Percentiles rank a stretch among this genome's conserved stretches.
These are phyloP conservation scores for Scomberomorus guttatus DNA, from an alignment of 2,797 vertebrate species.

Conservation along the genomic window DNA sequence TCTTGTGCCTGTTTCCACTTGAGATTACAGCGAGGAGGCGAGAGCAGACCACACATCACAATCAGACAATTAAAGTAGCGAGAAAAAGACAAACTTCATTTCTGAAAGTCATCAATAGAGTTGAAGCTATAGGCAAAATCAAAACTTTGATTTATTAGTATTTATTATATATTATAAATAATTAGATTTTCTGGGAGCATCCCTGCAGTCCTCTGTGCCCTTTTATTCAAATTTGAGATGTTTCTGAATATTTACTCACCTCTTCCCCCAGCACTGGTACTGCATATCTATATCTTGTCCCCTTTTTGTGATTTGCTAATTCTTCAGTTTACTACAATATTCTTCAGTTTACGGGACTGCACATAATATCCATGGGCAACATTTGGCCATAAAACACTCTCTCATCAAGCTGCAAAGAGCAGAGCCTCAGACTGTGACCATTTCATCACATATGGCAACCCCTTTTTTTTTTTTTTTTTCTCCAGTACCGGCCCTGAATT, in stretches of 20 bases:
- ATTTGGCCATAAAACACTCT: conserved; percentile 29
- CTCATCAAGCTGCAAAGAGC: conserved; percentile 49
- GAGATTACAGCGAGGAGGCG: conserved; percentile 56
- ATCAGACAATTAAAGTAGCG: conserved; percentile 56
- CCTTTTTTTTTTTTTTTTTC: background rate
- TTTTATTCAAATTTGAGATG: too few relatives aligned
- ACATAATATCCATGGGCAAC: conserved; percentile 28
- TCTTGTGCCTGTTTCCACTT: conserved; percentile 55
- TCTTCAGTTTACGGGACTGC: background rate
- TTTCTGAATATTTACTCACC: too few relatives aligned
- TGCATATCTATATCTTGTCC: background rate
- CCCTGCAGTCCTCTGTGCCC: conserved; percentile 32
- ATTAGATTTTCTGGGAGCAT: conserved; percentile 37
- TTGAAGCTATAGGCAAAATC: conserved; percentile 47
- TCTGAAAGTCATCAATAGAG: conserved; percentile 60
- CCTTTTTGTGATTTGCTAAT: conserved; percentile 5
- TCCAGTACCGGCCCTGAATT: conserved; percentile 41
- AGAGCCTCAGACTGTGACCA: conserved; percentile 31
- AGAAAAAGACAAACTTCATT: conserved; percentile 54
- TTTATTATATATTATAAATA: conserved; percentile 62
- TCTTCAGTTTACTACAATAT: conserved; percentile 9
- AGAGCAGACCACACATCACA: conserved; percentile 61
- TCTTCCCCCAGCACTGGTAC: too few relatives aligned
- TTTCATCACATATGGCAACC: conserved; percentile 54
- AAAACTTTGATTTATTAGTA: conserved; percentile 60